Evolutionary conservation across 2,797 vertebrate genomes (phyloP).

Genomic region (Loris lydekkerianus): DNA sequence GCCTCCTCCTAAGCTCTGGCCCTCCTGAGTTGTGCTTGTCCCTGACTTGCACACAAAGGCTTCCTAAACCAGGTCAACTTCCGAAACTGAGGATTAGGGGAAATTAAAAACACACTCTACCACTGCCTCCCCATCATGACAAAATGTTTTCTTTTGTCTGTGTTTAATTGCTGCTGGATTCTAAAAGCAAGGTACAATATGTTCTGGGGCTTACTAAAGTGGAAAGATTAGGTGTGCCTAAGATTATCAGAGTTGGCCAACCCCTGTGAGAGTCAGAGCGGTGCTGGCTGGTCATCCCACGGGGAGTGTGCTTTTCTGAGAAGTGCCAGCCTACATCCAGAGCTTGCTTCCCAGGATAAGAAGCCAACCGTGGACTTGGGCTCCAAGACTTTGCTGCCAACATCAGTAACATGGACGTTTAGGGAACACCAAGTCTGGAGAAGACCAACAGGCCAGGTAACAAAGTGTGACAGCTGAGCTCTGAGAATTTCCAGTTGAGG

Average conservation of each 20-base stretch:
- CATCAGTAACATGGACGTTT: not conserved
- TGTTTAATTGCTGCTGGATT: slow-evolving; percentile 19
- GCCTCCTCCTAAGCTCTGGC: not conserved
- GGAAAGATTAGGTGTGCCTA: not conserved
- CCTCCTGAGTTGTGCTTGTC: rapidly evolving
- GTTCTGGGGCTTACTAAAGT: not conserved
- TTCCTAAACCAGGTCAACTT: not conserved
- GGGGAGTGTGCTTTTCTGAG: not conserved
- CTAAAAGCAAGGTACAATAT: slow-evolving; percentile 22
- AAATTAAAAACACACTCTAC: not conserved
- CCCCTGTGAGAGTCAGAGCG: not conserved
- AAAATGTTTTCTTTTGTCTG: not conserved
- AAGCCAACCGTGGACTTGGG: not conserved
- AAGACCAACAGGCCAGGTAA: not conserved
- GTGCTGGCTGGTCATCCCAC: not conserved
- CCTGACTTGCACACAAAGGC: not conserved
- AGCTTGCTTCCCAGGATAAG: not conserved
- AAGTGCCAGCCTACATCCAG: not conserved
- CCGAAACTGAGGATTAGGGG: not conserved
- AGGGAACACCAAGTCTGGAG: not conserved
- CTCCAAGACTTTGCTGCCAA: not conserved
- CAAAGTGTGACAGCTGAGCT: not conserved
- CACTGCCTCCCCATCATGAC: not conserved
- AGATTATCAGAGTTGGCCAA: not conserved
- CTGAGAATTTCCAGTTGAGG: not conserved